Evolutionary conservation across 2,113 vertebrate genomes (phyloP).

Genomic region (Polypterus bichir): DNA sequence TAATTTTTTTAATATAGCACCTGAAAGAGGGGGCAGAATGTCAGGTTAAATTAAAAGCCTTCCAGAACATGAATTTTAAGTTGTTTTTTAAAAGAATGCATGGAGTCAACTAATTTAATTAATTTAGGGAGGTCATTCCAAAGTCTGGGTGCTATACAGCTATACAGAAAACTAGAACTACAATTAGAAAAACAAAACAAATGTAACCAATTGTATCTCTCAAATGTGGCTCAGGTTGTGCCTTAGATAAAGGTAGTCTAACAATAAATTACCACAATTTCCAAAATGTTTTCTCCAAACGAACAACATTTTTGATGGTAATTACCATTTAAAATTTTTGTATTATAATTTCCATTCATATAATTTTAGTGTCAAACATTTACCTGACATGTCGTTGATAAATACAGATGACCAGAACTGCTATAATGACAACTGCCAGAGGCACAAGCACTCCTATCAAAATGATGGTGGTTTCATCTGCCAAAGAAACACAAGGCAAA

Average conservation of each 20-base stretch:
- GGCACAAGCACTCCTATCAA: constrained; percentile 43
- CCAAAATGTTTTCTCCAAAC: background rate
- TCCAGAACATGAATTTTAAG: no score
- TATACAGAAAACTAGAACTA: no score
- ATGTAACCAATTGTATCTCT: background rate
- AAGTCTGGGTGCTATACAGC: no score
- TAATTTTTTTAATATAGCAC: no score
- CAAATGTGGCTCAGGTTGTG: background rate
- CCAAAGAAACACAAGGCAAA: constrained; percentile 6
- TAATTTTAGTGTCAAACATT: constrained; percentile 13
- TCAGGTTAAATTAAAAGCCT: no score
- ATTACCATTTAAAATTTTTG: no score
- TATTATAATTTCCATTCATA: background rate
- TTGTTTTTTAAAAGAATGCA: no score
- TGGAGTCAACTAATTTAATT: no score
- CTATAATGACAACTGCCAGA: constrained; percentile 19
- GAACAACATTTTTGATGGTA: background rate
- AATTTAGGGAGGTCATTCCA: no score
- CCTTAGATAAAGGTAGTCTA: background rate
- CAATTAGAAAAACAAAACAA: background rate
- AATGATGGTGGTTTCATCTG: constrained; percentile 31
- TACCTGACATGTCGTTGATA: constrained; percentile 31
- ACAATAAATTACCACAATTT: background rate
- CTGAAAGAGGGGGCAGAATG: no score
- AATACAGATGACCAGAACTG: constrained; percentile 22